These are phyloP conservation scores for Sterrhoptilus dennistouni DNA, from an alignment of 2,113 vertebrate species.

Conservation along the genomic window DNA sequence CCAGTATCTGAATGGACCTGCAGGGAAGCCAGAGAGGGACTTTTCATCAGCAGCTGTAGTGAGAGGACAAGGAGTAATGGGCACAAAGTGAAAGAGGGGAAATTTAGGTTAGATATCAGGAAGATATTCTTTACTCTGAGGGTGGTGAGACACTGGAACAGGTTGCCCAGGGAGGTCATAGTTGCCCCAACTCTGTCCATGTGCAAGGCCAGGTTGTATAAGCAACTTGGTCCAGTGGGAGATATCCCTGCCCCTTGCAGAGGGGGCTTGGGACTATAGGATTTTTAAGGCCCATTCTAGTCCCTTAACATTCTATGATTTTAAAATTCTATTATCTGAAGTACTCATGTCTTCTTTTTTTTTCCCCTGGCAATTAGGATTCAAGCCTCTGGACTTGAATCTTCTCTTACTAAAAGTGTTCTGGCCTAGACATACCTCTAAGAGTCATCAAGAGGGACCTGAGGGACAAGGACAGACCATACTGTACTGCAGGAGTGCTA, in stretches of 20 bases:
- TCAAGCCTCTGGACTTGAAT: neutral
- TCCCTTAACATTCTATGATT: neutral
- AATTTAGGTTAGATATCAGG: neutral
- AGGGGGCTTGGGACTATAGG: neutral
- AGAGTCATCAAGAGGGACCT: neutral
- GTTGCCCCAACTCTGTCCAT: neutral
- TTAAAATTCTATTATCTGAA: neutral
- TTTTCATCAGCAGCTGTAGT: neutral
- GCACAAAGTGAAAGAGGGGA: neutral
- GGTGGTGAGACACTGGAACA: neutral
- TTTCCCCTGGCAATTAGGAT: neutral
- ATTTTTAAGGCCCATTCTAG: neutral
- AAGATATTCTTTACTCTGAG: neutral
- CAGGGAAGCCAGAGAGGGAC: neutral
- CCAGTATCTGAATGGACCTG: neutral
- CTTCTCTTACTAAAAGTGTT: neutral
- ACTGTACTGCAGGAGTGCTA: neutral
- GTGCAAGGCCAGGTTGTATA: neutral
- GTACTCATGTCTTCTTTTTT: neutral
- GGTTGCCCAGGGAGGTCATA: neutral
- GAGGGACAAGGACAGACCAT: fast-evolving
- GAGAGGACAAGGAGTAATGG: neutral
- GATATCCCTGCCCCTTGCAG: neutral
- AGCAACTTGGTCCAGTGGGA: neutral
- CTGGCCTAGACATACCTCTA: neutral